Conservation (phyloP, 2,113 vertebrate species). For the Takifugu flavidus region DNA sequence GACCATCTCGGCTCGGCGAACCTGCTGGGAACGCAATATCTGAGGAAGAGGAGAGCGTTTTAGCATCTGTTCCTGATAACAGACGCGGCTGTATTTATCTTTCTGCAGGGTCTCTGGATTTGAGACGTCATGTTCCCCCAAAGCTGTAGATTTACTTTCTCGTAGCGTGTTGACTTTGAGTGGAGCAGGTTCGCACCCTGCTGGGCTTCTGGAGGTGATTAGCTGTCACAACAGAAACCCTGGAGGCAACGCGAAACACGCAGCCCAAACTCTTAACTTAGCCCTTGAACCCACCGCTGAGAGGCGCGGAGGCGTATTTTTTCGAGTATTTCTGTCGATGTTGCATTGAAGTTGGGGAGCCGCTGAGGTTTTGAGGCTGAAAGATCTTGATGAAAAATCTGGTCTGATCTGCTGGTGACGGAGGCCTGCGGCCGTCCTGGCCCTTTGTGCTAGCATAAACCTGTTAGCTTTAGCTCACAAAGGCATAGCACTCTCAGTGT, state of each 20-base stretch:
- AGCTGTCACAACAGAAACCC: neutral
- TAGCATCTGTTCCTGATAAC: too few relatives aligned
- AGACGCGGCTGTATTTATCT: too few relatives aligned
- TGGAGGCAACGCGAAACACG: neutral
- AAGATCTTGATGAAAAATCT: too few relatives aligned
- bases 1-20: constrained; percentile 8
- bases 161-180: too few relatives aligned
- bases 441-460: too few relatives aligned
- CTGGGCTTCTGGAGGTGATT: neutral
- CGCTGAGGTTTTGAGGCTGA: too few relatives aligned
- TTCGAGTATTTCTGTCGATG: neutral
- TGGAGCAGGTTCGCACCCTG: neutral
- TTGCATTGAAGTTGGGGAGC: neutral
- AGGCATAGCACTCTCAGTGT: too few relatives aligned
- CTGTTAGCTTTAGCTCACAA: too few relatives aligned
- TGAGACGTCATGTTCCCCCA: neutral
- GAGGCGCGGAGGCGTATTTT: neutral
- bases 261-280: neutral
- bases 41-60: neutral
- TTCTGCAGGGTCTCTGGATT: too few relatives aligned
- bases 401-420: too few relatives aligned
- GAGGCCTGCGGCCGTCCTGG: too few relatives aligned
- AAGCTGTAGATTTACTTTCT: neutral
- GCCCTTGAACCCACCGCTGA: too few relatives aligned
- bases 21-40: constrained; percentile 1